phyloP scores from a whole-genome alignment of 2,888 invertebrate genomes.

The Graphium colonna region DNA sequence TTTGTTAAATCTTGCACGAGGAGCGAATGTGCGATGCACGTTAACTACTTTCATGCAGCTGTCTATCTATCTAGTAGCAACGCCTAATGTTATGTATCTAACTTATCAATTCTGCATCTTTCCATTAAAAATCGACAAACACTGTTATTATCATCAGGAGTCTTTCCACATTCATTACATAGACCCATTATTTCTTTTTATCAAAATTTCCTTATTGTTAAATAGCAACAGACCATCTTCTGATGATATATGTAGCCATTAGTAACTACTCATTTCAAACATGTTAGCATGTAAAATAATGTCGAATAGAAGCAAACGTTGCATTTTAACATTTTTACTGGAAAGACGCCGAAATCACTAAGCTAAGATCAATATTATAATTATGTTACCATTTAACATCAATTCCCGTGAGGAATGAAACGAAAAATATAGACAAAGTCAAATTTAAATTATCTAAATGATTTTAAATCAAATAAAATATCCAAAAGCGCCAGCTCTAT shows the following conservation, averaged over 20 bases:
- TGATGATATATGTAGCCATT: slow-evolving; percentile 17
- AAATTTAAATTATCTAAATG: slow-evolving; percentile 34
- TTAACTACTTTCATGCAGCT: slow-evolving; percentile 78
- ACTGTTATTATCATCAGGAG: slow-evolving; percentile 16
- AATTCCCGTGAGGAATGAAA: slow-evolving; percentile 78
- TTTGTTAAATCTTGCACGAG: slow-evolving; percentile 75
- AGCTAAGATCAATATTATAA: slow-evolving; percentile 67
- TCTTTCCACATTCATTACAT: slow-evolving; percentile 20
- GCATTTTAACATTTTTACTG: slow-evolving; percentile 49
- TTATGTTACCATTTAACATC: slow-evolving; percentile 59
- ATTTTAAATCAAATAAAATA: slow-evolving; percentile 52
- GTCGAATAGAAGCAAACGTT: slow-evolving; percentile 8
- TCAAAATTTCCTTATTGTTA: slow-evolving; percentile 18
- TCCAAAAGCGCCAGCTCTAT: slow-evolving; percentile 76
- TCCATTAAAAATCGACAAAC: slow-evolving; percentile 42
- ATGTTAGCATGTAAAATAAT: background rate
- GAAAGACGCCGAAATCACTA: slow-evolving; percentile 64
- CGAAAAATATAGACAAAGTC: slow-evolving; percentile 66
- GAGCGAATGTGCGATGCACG: slow-evolving; percentile 80
- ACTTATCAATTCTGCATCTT: slow-evolving; percentile 54
- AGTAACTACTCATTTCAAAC: slow-evolving; percentile 2
- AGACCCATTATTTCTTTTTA: slow-evolving; percentile 19
- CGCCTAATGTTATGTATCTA: slow-evolving; percentile 73
- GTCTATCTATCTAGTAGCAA: slow-evolving; percentile 77
- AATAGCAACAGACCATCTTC: slow-evolving; percentile 17